Conservation (phyloP, 2,888 invertebrate species). For the Diarsia mendica region DNA sequence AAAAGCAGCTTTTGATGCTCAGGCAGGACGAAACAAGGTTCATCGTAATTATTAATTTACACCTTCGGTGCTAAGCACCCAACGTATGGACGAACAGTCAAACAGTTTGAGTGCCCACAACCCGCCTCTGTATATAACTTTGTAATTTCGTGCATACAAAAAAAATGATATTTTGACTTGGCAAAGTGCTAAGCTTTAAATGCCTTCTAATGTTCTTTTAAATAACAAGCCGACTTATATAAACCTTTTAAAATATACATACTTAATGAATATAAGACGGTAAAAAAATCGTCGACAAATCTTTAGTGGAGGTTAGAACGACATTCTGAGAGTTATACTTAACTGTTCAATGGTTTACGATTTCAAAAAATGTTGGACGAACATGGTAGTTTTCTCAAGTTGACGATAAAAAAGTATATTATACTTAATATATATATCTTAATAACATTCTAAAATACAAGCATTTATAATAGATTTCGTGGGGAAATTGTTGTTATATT, state of each 20-base stretch:
- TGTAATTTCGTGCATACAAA: too few relatives aligned
- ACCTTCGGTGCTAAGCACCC: too few relatives aligned
- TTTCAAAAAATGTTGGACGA: neutral
- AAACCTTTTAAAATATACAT: neutral
- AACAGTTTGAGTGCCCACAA: too few relatives aligned
- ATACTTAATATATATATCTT: neutral
- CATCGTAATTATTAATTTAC: neutral
- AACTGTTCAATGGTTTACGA: neutral
- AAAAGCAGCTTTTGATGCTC: neutral
- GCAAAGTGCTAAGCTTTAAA: too few relatives aligned
- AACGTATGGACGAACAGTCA: too few relatives aligned
- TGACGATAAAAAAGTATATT: neutral
- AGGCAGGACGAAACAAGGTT: neutral
- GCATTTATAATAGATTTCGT: neutral
- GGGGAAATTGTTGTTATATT: too few relatives aligned
- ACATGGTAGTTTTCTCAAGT: neutral
- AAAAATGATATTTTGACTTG: too few relatives aligned
- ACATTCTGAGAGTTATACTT: neutral
- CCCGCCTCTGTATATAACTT: too few relatives aligned
- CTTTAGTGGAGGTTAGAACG: neutral
- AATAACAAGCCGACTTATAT: slow-evolving; percentile 24
- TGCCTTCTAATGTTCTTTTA: neutral
- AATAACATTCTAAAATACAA: neutral
- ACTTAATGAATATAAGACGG: slow-evolving; percentile 7
- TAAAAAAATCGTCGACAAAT: slow-evolving; percentile 1